phyloP scores from a whole-genome alignment of 2,888 invertebrate genomes.

The Megastigmus dorsalis region DNA sequence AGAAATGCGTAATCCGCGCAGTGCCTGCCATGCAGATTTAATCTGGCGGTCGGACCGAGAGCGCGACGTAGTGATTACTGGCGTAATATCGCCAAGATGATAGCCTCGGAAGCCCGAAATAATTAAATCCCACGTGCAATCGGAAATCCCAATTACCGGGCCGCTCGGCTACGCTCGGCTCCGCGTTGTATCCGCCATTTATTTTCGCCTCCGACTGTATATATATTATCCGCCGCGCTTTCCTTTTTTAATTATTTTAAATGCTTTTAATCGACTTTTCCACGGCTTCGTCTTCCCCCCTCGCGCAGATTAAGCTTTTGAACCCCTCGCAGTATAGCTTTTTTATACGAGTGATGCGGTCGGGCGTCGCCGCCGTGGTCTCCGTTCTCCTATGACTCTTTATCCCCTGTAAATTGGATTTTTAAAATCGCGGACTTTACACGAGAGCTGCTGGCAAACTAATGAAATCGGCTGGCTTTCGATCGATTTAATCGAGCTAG shows the following conservation, averaged over 20 bases:
- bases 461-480: conserved; percentile 3
- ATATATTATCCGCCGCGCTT: not conserved
- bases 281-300: too few species aligned
- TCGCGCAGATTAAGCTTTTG: too few species aligned
- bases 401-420: conserved; percentile 18
- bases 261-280: conserved; percentile 29
- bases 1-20: conserved; percentile 58
- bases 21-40: conserved; percentile 58
- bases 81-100: conserved; percentile 61
- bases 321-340: too few species aligned
- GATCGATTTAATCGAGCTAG: conserved; percentile 42
- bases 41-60: conserved; percentile 52
- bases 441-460: not conserved
- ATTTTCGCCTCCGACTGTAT: too few species aligned
- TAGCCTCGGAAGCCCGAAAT: conserved; percentile 63
- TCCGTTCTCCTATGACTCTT: not conserved
- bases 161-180: too few species aligned
- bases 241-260: conserved; percentile 32
- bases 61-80: conserved; percentile 62
- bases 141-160: conserved; percentile 52
- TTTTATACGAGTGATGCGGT: too few species aligned
- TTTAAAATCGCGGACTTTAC: not conserved
- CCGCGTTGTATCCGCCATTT: too few species aligned
- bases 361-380: too few species aligned
- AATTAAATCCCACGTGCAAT: conserved; percentile 62